Percentiles rank a stretch among this genome's conserved stretches.
Evolutionary conservation across 1,140 invertebrate genomes (phyloP).

Genomic region (Brachionus plicatilis): DNA sequence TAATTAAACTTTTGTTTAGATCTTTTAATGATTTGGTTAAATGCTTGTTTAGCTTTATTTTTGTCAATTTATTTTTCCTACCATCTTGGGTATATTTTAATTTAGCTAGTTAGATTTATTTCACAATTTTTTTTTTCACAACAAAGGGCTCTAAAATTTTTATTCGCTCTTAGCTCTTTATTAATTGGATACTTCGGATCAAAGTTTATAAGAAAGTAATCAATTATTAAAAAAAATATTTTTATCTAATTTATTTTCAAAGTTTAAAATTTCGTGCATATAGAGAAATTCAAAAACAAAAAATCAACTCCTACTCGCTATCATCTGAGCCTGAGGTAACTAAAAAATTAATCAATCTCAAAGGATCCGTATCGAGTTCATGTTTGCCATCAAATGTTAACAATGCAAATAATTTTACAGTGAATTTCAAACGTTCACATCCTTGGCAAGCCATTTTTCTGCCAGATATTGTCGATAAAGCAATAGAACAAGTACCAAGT

Average conservation of each 20-base stretch:
- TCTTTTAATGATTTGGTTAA: not conserved
- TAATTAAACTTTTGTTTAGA: not conserved
- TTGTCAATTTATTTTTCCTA: not conserved
- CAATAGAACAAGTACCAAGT: not conserved
- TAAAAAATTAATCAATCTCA: not conserved
- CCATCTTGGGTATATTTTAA: not conserved
- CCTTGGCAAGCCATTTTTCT: conserved; percentile 33
- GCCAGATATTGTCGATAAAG: conserved; percentile 2
- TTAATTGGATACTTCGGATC: not conserved
- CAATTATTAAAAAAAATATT: too few relatives aligned
- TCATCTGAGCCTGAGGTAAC: not conserved
- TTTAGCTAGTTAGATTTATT: not conserved
- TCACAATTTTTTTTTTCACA: not conserved
- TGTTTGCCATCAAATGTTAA: not conserved
- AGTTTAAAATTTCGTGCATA: not conserved
- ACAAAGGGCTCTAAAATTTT: not conserved
- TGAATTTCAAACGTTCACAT: not conserved
- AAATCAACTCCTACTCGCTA: not conserved
- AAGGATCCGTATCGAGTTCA: not conserved
- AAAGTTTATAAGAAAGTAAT: not conserved
- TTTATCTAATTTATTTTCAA: not conserved
- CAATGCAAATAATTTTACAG: not conserved
- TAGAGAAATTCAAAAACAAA: not conserved
- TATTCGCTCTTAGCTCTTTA: not conserved
- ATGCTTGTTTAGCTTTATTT: not conserved